A percentile compares a stretch with the other conserved stretches of the same genome.
These are phyloP conservation scores for Gari tellinella DNA, from an alignment of 2,888 invertebrate genomes.

Conservation along the genomic window DNA sequence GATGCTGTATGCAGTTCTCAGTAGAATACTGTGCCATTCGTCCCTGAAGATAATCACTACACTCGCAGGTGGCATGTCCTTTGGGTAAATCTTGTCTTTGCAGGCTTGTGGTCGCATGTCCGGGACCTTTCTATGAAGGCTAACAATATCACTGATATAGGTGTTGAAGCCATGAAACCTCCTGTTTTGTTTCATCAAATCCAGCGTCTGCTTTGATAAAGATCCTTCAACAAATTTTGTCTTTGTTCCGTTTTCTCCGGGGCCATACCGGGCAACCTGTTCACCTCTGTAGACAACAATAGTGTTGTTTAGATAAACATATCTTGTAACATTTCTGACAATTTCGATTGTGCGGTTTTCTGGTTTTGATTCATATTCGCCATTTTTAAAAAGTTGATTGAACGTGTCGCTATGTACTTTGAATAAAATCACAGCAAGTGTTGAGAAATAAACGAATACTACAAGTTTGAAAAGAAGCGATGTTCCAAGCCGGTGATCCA, in stretches of 20 bases:
- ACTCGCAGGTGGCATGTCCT: slow-evolving; percentile 30
- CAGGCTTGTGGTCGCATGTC: slow-evolving; percentile 34
- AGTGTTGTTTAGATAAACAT: too few relatives aligned
- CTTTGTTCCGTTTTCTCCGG: slow-evolving; percentile 37
- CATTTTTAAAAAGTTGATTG: too few relatives aligned
- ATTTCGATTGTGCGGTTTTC: too few relatives aligned
- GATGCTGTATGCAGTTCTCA: slow-evolving; percentile 56
- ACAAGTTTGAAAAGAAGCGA: too few relatives aligned
- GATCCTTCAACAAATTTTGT: not conserved
- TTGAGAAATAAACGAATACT: too few relatives aligned
- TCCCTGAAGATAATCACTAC: slow-evolving; percentile 58
- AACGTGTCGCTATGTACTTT: too few relatives aligned
- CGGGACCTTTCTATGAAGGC: slow-evolving; percentile 23
- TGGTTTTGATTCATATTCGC: too few relatives aligned
- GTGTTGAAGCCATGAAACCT: slow-evolving; percentile 34
- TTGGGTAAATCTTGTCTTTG: slow-evolving; percentile 25
- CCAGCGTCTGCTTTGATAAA: not conserved
- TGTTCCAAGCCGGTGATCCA: too few relatives aligned
- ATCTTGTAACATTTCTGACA: too few relatives aligned
- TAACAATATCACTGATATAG: slow-evolving; percentile 34
- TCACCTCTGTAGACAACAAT: too few relatives aligned
- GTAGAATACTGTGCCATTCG: slow-evolving; percentile 50
- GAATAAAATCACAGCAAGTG: too few relatives aligned
- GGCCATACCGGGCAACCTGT: slow-evolving; percentile 17
- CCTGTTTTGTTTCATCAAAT: not conserved